Base-by-base conservation (phyloP, 2,888 invertebrate genomes). In the Argyresthia goedartella region DNA sequence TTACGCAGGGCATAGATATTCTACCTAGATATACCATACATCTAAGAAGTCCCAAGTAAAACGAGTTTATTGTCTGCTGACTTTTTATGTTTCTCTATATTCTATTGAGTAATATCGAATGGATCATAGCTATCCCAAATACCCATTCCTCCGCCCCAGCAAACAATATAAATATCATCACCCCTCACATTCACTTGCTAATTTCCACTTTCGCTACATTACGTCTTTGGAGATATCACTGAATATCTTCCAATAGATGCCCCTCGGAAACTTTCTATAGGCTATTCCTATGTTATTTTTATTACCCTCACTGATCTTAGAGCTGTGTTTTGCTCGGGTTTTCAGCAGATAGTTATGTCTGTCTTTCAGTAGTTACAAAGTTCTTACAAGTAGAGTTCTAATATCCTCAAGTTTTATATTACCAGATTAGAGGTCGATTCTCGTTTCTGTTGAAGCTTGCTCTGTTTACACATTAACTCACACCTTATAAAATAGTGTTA, bases 181-280 rank as follows among this genome's bases (percentile, higher is more conserved):
- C 33, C 33, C 41, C 50, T 46, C 25, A 51, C 54, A 52, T 56
- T 53, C 50, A 43, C 54, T 53, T 54, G 53, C 49, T 54, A 60
- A 63, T 61, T 60, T 55, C 54, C 56, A 55, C 56, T 55, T 52
- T 53, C 53, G 52, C 48, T 56, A 59, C 53, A 56, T 59, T 60
- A 56, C 33, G 36, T 49, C 50, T 13, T 14, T 4, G 16, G 13
- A 39, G 13, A 14, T 50, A 42, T 13, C 25, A 25, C 4, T 25
- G n/a, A 42, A 47, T 13, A 25, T 25, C 25, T 25, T 43, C 25
- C n/a, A 36, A n/a, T 10, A 14, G n/a, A 36, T 8, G 13, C 14
- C 8, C 49, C 13, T 36, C 4, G 39, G 13, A n/a, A 14, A 39
- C 25, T 47, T 47, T 25, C 33, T 16, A 49, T 49, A 15, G 49